Base-by-base conservation (phyloP, 2,888 invertebrate genomes). In the Uloborus plumipes region DNA sequence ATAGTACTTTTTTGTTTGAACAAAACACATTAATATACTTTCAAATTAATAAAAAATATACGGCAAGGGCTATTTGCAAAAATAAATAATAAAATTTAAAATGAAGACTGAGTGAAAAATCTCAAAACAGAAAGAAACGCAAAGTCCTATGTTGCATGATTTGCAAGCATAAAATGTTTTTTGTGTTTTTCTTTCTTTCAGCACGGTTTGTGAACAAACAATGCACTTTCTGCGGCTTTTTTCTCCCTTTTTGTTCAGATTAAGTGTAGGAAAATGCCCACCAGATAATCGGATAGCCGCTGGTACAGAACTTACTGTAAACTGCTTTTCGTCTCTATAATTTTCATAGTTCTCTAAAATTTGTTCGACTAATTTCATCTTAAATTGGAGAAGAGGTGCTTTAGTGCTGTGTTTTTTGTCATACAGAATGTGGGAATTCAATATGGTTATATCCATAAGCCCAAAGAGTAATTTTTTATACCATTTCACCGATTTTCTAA, bases 381-480 rank as follows among this genome's bases (percentile, higher is more conserved):
- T 47, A 65, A 65, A 49, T 65, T 65, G n/a, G 65, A 65, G 18
- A 65, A 65, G 18, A 11, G 15, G 65, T 15, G 18, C 47, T 65
- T 65, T n/a, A 65, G 18, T 65, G 65, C n/a, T 65, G 47, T 16
- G 65, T 39, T 65, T 65, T 65, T 49, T 65, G 0, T 65, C 49
- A 13, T 16, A 65, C 14, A 65, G 49, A 65, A 65, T 65, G 65
- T 65, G 47, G 49, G 65, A 47, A 18, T 65, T 65, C 65, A 65
- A 61, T 61, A 61, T 61, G 22, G 61, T 22, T 61, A 22, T 22
- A 15, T 61, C 26, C 47, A 65, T 65, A 7, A 49, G 49, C 49
- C 65, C 47, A 16, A 26, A 62, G 31, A 62, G 31, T 6, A 16
- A 58, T 26, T 62, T 62, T 62, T 31, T 62, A 15, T 31, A n/a